A percentile compares a stretch with the other conserved stretches of the same genome.
These are phyloP conservation scores for Actinemys pallida DNA, from an alignment of 2,113 vertebrate species.

Conservation along the genomic window DNA sequence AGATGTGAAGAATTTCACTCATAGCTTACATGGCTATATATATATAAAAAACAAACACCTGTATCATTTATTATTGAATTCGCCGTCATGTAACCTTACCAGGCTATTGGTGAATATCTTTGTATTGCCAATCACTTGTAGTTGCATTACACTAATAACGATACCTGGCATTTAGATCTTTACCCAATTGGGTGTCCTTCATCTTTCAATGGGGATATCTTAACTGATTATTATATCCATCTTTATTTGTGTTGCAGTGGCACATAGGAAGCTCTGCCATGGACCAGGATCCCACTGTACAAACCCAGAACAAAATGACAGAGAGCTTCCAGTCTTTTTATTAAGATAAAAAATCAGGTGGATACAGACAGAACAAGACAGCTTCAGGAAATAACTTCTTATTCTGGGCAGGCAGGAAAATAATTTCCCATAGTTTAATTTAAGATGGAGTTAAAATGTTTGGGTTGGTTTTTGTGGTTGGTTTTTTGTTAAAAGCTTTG, in stretches of 20 bases:
- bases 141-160: conserved; percentile 8
- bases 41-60: conserved; percentile 37
- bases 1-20: conserved; percentile 24
- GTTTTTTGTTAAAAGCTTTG: conserved; percentile 32
- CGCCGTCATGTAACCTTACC: conserved; percentile 22
- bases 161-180: neutral
- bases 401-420: neutral
- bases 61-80: conserved; percentile 38
- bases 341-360: neutral
- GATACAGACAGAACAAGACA: conserved; percentile 7
- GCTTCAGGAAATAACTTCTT: neutral
- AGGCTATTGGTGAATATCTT: rapidly evolving
- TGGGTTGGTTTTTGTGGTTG: neutral
- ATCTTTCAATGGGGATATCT: conserved; percentile 10
- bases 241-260: conserved; percentile 52
- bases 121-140: conserved; percentile 1
- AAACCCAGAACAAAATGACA: conserved; percentile 8
- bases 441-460: neutral
- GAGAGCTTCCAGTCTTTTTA: neutral
- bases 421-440: conserved; percentile 10
- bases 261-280: neutral
- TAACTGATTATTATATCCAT: conserved; percentile 33
- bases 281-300: conserved; percentile 11
- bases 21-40: conserved; percentile 33
- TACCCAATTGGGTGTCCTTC: neutral